These are phyloP conservation scores for Artemisiospiza belli DNA, from an alignment of 2,113 vertebrate species.

Conservation along the genomic window DNA sequence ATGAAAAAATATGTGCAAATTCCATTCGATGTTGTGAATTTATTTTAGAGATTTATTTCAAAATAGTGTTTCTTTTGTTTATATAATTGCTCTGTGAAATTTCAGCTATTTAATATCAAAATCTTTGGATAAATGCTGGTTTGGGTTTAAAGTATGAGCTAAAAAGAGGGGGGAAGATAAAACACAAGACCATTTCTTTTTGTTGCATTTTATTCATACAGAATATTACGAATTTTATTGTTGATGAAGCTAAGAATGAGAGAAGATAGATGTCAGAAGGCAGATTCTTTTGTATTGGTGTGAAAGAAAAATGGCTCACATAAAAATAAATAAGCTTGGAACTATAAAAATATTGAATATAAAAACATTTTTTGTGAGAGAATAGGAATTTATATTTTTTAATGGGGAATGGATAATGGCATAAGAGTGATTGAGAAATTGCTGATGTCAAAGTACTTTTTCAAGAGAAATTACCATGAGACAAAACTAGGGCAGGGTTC, in stretches of 20 bases:
- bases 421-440: neutral
- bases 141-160: neutral
- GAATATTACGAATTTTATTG: conserved; percentile 4
- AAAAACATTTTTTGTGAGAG: neutral
- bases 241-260: conserved; percentile 7
- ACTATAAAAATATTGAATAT: conserved; percentile 26
- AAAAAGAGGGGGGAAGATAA: neutral
- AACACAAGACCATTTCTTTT: neutral
- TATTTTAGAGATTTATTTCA: neutral
- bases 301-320: conserved; percentile 23
- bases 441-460: neutral
- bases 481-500: neutral
- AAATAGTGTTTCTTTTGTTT: neutral
- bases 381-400: neutral
- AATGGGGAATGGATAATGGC: neutral
- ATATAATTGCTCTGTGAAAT: conserved; percentile 2
- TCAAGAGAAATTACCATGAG: neutral
- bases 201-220: neutral
- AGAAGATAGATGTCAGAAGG: conserved; percentile 28
- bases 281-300: neutral
- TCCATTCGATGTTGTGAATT: neutral
- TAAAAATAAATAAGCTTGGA: neutral
- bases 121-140: neutral
- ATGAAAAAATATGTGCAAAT: neutral
- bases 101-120: neutral